Evolutionary conservation across 1,140 invertebrate genomes (phyloP).

Genomic region (Eueides isabella): DNA sequence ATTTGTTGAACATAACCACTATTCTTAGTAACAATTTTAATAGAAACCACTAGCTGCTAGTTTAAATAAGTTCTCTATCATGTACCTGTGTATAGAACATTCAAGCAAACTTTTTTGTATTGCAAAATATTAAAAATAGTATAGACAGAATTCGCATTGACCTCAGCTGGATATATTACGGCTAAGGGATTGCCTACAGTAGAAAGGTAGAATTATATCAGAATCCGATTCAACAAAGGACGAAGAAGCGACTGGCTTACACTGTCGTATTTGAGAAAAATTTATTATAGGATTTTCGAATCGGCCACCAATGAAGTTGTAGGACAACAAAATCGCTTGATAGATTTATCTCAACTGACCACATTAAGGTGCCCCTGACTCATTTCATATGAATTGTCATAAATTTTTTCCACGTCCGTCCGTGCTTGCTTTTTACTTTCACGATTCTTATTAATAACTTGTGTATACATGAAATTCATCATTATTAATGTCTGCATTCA

Average conservation of each 20-base stretch:
- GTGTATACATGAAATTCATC: constrained; percentile 39
- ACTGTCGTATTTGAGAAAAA: constrained; percentile 81
- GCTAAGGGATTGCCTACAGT: constrained; percentile 1
- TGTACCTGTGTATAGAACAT: no score
- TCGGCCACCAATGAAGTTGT: constrained; percentile 82
- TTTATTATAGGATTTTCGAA: constrained; percentile 82
- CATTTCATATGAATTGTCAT: constrained; percentile 75
- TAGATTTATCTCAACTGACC: constrained; percentile 80
- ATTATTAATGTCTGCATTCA: constrained; percentile 33
- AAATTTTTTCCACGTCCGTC: constrained; percentile 61
- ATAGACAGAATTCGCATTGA: constrained; percentile 28
- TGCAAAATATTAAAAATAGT: neutral
- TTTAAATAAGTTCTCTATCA: neutral
- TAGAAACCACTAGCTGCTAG: neutral
- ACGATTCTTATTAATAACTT: constrained; percentile 46
- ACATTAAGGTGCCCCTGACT: constrained; percentile 72
- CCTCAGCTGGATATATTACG: neutral
- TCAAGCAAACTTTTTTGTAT: no score
- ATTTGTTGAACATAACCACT: neutral
- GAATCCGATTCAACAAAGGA: constrained; percentile 76
- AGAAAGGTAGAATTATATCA: constrained; percentile 63
- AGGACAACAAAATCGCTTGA: constrained; percentile 82
- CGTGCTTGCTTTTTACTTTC: constrained; percentile 48
- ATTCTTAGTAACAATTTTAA: neutral
- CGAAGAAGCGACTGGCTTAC: constrained; percentile 77